Base-by-base conservation (phyloP, 2,113 vertebrate genomes). In the Onychorhynchus coronatus region DNA sequence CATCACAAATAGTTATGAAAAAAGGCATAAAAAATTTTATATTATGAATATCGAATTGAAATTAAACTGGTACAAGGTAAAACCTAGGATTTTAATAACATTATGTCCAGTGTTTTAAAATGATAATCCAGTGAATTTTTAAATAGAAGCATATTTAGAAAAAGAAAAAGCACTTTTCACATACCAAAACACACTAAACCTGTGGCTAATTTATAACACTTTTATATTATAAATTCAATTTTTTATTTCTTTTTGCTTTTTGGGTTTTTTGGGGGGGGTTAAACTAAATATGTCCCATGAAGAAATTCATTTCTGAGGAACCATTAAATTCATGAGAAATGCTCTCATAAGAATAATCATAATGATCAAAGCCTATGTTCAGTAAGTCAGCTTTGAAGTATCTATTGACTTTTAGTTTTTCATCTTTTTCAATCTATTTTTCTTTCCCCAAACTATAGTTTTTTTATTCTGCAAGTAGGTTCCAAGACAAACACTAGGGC, bases 1-100 rank as follows among this genome's bases (percentile, higher is more conserved):
- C 1, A 35, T 4, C 17, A 44, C 8, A 42, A 30, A 37, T 11
- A 2, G 0, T 11, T 17, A 47, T 0, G 6, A 68, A 61, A 68
- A 77, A 27, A 9, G 2, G 8, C 3, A 13, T 8, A 14, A 61
- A 44, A 44, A 49, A 8, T 14, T 12, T 44, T 2, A 6, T 59
- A 53, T 55, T 50, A n/a, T 53, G 7, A 39, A 47, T 67, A 58
- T 25, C 14, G 33, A 75, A 75, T 18, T 12, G 53, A 46, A 74
- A 44, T 53, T 50, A 46, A 65, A 59, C 8, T 47, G 8, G 3
- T 41, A 9, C 3, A 39, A 22, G 5, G 4, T 11, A 39, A 68
- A 88, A 8, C 2, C 3, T 24, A 11, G 1, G 11, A 53, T 92
- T 62, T 53, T 30, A 47, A 13, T 56, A 52, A 47, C 39, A 39